These are phyloP conservation scores for Lates calcarifer DNA, from an alignment of 2,113 vertebrate species.

Conservation along the genomic window DNA sequence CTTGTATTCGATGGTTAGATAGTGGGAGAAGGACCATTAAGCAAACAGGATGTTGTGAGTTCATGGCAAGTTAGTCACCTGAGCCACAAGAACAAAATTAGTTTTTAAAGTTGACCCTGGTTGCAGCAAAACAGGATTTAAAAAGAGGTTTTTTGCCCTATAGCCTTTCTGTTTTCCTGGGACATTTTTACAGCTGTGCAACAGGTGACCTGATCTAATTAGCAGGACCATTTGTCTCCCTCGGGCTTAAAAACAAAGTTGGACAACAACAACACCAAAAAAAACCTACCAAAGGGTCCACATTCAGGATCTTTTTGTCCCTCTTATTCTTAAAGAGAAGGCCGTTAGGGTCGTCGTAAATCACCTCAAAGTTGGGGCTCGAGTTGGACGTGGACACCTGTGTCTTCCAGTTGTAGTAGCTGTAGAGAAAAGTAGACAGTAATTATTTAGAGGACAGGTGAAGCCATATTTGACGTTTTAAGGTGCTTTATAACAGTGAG, in stretches of 20 bases:
- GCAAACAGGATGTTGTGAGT: slow-evolving; percentile 2
- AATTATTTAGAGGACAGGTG: not conserved
- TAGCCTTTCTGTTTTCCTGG: not conserved
- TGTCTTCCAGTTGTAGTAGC: slow-evolving; percentile 92
- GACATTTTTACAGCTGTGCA: slow-evolving; percentile 43
- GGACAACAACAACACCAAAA: slow-evolving; percentile 8
- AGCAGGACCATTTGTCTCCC: slow-evolving; percentile 44
- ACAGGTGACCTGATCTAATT: slow-evolving; percentile 56
- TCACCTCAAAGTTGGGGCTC: slow-evolving; percentile 89
- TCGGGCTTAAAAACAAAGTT: slow-evolving; percentile 22
- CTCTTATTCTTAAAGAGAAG: slow-evolving; percentile 90
- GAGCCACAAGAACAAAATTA: not conserved
- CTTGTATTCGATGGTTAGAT: not conserved
- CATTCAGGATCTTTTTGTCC: slow-evolving; percentile 88
- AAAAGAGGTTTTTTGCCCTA: not conserved
- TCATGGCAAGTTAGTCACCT: not conserved
- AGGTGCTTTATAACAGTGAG: not conserved
- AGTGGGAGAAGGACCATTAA: not conserved
- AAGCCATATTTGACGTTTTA: not conserved
- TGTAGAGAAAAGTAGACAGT: slow-evolving; percentile 56
- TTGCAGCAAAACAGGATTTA: not conserved
- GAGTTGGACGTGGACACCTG: slow-evolving; percentile 83
- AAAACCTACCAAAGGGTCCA: slow-evolving; percentile 88
- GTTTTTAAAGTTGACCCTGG: not conserved
- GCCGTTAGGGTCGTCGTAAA: slow-evolving; percentile 85